Evolutionary conservation across 2,113 vertebrate species (phyloP).

Genomic region (Siphamia tubifer): DNA sequence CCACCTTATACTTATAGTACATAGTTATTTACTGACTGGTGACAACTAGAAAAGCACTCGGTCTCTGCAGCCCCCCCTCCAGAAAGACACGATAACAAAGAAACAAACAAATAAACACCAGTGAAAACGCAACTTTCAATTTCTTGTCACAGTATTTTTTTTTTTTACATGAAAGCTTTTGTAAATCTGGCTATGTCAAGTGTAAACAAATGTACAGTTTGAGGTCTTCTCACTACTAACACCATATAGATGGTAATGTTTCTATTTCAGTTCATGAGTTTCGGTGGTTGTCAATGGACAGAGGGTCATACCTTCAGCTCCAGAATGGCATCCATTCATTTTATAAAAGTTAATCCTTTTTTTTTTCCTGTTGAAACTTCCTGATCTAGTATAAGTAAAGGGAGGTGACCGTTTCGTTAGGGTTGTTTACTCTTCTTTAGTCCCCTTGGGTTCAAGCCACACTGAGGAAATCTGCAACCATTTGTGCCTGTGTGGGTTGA

Average conservation of each 20-base stretch:
- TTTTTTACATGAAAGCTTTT: conserved; percentile 25
- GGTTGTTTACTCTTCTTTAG: conserved; percentile 38
- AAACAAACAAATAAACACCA: no score
- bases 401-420: conserved; percentile 24
- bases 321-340: neutral
- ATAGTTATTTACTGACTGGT: conserved; percentile 33
- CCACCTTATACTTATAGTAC: neutral
- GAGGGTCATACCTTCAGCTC: neutral
- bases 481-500: no score
- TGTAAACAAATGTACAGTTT: neutral
- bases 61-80: no score
- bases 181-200: neutral
- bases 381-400: neutral
- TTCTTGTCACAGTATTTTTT: no score
- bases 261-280: no score
- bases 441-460: conserved; percentile 8
- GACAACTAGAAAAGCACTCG: no score
- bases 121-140: no score
- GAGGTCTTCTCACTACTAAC: no score
- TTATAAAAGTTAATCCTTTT: neutral
- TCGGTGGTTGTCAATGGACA: neutral
- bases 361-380: neutral
- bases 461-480: conserved; percentile 3
- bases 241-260: no score
- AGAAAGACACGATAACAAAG: no score